Percentiles rank a stretch among this genome's conserved stretches.
Conservation (phyloP, 2,113 vertebrate species). For the Triplophysa siluroides region DNA sequence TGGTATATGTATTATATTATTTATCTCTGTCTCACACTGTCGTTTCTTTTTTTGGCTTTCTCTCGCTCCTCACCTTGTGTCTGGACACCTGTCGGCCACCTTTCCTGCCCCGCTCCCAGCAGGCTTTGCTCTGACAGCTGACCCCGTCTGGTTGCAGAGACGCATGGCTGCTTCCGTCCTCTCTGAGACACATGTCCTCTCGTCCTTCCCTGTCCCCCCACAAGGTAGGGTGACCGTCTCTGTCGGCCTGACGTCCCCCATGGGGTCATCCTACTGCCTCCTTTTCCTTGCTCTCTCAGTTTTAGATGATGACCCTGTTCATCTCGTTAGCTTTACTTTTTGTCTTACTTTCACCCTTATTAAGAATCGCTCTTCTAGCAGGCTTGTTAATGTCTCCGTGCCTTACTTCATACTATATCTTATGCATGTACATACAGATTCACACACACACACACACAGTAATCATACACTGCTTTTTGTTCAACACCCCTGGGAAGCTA, state of each 20-base stretch:
- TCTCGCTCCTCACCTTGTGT: slow-evolving; percentile 6
- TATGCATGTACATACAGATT: not conserved
- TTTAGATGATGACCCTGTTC: not conserved
- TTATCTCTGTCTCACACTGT: slow-evolving; percentile 1
- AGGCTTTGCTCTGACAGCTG: slow-evolving; percentile 48
- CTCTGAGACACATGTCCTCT: slow-evolving; percentile 50
- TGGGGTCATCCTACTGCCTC: slow-evolving; percentile 24
- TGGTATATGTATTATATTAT: not conserved
- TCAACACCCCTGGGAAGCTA: slow-evolving; percentile 55
- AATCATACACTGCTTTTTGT: slow-evolving; percentile 57
- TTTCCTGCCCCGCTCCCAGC: slow-evolving; percentile 35
- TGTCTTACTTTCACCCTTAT: not conserved
- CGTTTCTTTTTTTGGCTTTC: not conserved
- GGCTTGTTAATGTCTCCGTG: not conserved
- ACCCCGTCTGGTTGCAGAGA: slow-evolving; percentile 48
- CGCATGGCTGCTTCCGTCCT: slow-evolving; percentile 46
- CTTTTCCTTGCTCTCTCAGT: not conserved
- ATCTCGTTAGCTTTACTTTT: not conserved
- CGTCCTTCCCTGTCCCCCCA: slow-evolving; percentile 42
- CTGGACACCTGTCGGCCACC: slow-evolving; percentile 39
- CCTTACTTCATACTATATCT: not conserved
- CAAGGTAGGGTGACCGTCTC: slow-evolving; percentile 42
- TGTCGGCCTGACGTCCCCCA: slow-evolving; percentile 29
- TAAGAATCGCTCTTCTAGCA: not conserved
- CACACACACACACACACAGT: slow-evolving; percentile 54